Evolutionary conservation across 2,888 invertebrate species (phyloP), one percentile per base, ranked within the genome.

Genomic region (Nemotelus nigrinus): DNA sequence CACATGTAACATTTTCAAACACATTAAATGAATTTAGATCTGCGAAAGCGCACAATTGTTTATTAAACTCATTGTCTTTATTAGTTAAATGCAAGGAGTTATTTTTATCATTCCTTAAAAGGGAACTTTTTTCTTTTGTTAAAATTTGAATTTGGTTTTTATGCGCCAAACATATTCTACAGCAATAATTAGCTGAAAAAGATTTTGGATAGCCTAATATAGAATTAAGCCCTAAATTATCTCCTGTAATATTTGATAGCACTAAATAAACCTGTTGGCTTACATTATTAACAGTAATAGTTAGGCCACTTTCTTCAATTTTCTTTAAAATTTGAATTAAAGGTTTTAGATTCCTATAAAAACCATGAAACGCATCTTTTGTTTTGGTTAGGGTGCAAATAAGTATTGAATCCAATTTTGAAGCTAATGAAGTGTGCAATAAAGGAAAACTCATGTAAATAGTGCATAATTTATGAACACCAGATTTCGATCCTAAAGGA

Each of bases 181-280:
- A 57, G 25, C 3, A 57, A 57, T 57, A 8, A 4, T 57, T 57
- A 3, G 57, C 57, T 25, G 57, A 57, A 57, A 57, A 57, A 3
- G 3, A 57, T 57, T 80, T 78, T 6, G 77, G 70, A 48, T 80
- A 81, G 3, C 82, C 82, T 57, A 80, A 70, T 47, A 81, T 58
- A 25, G 79, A 76, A 70, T 82, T 78, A 6, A 81, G 57, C 1
- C 79, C 82, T 47, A 81, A 76, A 78, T 82, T 82, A 77, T 82
- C 81, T 0, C 81, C 81, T 3, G 78, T 43, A 44, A 81, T 65
- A 25, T 25, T 25, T 25, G 25, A 25, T 25, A 25, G 25, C 25
- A 25, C 25, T 25, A 25, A 25, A 25, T 79, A 78, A n/a, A 81
- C 47, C 3, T 53, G 63, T 68, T 44, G n/a, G 44, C n/a, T 47